phyloP scores from a whole-genome alignment of 2,888 invertebrate genomes.

The Cephus sareptanus region DNA sequence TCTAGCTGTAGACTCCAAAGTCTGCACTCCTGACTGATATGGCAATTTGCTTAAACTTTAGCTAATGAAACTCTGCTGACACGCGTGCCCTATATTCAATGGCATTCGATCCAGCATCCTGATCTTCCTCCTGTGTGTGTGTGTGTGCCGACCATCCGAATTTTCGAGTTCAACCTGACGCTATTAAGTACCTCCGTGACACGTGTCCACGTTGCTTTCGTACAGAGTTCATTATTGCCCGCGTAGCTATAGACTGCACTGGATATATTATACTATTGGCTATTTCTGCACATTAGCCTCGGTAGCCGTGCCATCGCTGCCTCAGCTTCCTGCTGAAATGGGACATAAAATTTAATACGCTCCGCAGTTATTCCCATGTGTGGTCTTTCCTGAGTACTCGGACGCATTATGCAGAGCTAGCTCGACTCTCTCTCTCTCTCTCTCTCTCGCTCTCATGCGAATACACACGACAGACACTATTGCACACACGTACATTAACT shows the following conservation, averaged over 20 bases:
- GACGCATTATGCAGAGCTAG: neutral
- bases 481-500: neutral
- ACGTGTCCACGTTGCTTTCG: neutral
- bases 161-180: too few relatives aligned
- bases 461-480: neutral
- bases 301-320: neutral
- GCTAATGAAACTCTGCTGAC: slow-evolving; percentile 33
- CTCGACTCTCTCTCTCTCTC: neutral
- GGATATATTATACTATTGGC: neutral
- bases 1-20: neutral
- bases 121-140: neutral
- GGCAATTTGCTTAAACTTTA: slow-evolving; percentile 35
- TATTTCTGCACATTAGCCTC: neutral
- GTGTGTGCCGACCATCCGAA: too few relatives aligned
- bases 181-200: too few relatives aligned
- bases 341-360: neutral
- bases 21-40: slow-evolving; percentile 20
- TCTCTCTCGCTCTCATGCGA: neutral
- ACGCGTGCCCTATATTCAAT: slow-evolving; percentile 37
- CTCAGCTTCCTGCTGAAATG: neutral
- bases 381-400: neutral
- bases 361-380: neutral
- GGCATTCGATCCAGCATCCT: slow-evolving; percentile 4
- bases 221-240: neutral
- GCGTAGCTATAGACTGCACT: neutral